These are phyloP conservation scores for Chlorodrepanis virens DNA, from an alignment of 2,113 vertebrate species.

Conservation along the genomic window DNA sequence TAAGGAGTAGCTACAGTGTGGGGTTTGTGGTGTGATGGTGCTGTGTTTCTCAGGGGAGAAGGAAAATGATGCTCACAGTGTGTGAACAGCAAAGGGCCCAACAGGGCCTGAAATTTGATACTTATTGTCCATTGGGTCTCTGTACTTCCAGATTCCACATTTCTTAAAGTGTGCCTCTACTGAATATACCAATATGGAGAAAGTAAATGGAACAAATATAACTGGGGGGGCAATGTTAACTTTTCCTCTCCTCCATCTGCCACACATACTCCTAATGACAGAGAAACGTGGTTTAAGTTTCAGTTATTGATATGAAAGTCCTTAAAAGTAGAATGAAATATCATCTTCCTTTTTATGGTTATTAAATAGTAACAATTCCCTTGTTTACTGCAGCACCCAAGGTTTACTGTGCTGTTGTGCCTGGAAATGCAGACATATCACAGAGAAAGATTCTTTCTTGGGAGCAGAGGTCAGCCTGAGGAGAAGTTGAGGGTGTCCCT, in stretches of 20 bases:
- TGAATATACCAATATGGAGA: background rate
- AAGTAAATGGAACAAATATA: background rate
- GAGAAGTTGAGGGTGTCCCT: background rate
- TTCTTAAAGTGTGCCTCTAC: background rate
- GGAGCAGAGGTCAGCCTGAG: background rate
- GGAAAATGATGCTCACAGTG: background rate
- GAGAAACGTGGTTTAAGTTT: background rate
- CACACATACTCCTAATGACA: background rate
- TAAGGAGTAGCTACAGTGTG: background rate
- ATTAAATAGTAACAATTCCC: background rate
- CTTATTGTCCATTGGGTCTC: background rate
- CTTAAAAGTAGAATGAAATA: background rate
- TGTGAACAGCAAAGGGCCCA: background rate
- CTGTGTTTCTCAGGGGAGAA: background rate
- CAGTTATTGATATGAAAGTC: background rate
- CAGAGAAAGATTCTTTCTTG: background rate
- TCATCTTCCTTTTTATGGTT: background rate
- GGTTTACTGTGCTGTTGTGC: background rate
- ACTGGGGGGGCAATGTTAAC: background rate
- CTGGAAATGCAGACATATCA: background rate
- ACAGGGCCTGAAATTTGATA: background rate
- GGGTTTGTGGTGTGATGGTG: background rate
- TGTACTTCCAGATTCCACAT: background rate
- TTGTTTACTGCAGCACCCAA: background rate
- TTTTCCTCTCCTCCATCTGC: background rate